A percentile compares a stretch with the other conserved stretches of the same genome.
Evolutionary conservation across 2,888 invertebrate genomes (phyloP).

Genomic region (Brachycybe producta): DNA sequence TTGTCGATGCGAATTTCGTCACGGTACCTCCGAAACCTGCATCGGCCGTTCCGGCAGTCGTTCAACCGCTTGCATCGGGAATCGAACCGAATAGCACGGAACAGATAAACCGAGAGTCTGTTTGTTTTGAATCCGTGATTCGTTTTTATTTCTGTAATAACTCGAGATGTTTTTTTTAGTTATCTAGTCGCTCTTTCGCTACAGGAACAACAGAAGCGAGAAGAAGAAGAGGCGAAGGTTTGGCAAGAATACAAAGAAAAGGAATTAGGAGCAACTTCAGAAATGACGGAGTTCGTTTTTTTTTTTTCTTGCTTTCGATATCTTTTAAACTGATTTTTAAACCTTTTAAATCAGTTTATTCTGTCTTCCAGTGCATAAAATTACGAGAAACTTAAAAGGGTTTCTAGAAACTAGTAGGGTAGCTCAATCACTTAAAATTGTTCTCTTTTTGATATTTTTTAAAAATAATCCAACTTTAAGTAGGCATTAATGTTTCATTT

Average conservation of each 20-base stretch:
- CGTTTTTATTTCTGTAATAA: conserved; percentile 4
- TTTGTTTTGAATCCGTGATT: conserved; percentile 14
- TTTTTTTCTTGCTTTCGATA: no score
- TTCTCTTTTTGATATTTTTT: no score
- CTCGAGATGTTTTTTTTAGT: conserved; percentile 26
- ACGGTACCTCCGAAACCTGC: conserved; percentile 27
- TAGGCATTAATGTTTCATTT: no score
- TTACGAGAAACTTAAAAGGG: no score
- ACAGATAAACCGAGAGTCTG: conserved; percentile 40
- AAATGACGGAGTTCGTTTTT: conserved; percentile 23
- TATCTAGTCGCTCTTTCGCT: conserved; percentile 38
- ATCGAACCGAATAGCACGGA: conserved; percentile 25
- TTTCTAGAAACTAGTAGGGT: no score
- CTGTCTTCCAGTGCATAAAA: no score
- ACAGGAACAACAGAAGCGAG: conserved; percentile 34
- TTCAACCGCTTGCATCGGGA: no score
- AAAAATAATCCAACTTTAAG: no score
- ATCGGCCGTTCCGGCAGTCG: not conserved
- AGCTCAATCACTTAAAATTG: no score
- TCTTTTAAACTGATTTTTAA: no score
- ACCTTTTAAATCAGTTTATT: not conserved
- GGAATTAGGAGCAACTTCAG: conserved; percentile 21
- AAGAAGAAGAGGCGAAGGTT: conserved; percentile 23
- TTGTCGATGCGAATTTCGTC: conserved; percentile 40
- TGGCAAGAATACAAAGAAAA: conserved; percentile 27